Percentiles rank a stretch among this genome's conserved stretches.
These are phyloP conservation scores for Thaumetopoea pityocampa DNA, from an alignment of 1,140 invertebrate genomes.

Conservation along the genomic window DNA sequence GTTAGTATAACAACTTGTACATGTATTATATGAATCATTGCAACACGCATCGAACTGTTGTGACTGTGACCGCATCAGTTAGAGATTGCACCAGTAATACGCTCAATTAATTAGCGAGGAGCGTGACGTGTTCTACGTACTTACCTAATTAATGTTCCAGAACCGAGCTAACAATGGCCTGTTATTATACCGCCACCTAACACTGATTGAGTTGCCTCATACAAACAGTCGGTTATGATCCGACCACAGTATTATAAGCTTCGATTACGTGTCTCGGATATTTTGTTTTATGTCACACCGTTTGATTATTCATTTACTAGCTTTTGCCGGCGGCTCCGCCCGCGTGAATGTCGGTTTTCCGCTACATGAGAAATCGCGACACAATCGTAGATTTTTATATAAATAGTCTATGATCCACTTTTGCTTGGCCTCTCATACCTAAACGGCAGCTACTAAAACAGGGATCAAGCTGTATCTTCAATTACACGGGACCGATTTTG, in stretches of 20 bases:
- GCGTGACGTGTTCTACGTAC: conserved; percentile 53
- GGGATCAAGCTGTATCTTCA: too few relatives aligned
- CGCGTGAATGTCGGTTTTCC: too few relatives aligned
- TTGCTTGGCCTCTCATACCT: too few relatives aligned
- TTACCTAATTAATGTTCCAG: conserved; percentile 64
- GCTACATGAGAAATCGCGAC: too few relatives aligned
- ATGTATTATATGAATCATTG: conserved; percentile 13
- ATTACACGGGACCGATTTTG: too few relatives aligned
- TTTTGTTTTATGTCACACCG: too few relatives aligned
- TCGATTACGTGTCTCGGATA: conserved; percentile 14
- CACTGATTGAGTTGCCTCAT: conserved; percentile 47
- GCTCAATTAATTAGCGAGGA: conserved; percentile 60
- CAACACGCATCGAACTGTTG: conserved; percentile 1
- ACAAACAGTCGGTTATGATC: conserved; percentile 35
- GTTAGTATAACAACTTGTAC: conserved; percentile 10
- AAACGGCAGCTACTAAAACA: too few relatives aligned
- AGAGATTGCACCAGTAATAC: conserved; percentile 54
- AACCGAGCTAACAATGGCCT: conserved; percentile 47
- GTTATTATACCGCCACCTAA: conserved; percentile 49
- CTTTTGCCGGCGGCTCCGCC: too few relatives aligned
- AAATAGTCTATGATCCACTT: too few relatives aligned
- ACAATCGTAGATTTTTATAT: too few relatives aligned
- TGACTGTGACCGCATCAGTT: conserved; percentile 42
- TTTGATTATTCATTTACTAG: too few relatives aligned
- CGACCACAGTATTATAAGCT: conserved; percentile 16